Conservation (phyloP, 2,797 vertebrate genomes). For the Centroberyx gerrardi region DNA sequence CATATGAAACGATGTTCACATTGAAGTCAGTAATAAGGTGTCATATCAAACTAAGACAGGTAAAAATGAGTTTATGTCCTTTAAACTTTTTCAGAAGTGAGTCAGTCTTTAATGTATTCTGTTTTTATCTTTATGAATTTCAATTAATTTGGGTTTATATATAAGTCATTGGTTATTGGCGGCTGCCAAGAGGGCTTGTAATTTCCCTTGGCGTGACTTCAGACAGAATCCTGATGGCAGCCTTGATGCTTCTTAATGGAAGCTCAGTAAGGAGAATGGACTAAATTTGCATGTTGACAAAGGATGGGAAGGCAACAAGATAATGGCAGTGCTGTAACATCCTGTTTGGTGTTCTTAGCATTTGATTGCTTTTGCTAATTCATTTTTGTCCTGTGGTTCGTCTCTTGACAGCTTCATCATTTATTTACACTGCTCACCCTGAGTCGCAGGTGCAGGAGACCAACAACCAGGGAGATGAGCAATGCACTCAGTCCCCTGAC, state of each 20-base stretch:
- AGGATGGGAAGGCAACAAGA: slow-evolving; percentile 52
- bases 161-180: slow-evolving; percentile 71
- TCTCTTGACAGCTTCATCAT: slow-evolving; percentile 75
- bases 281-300: slow-evolving; percentile 71
- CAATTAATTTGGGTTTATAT: slow-evolving; percentile 69
- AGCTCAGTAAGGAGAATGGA: slow-evolving; percentile 59
- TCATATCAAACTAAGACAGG: slow-evolving; percentile 45
- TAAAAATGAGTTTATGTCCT: slow-evolving; percentile 61
- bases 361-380: slow-evolving; percentile 75
- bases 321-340: slow-evolving; percentile 50
- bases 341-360: slow-evolving; percentile 54
- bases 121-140: slow-evolving; percentile 66
- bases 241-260: slow-evolving; percentile 66
- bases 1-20: slow-evolving; percentile 39
- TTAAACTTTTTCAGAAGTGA: slow-evolving; percentile 56
- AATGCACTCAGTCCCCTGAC: slow-evolving; percentile 24
- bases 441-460: slow-evolving; percentile 60
- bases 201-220: slow-evolving; percentile 74
- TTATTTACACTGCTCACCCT: slow-evolving; percentile 69
- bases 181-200: slow-evolving; percentile 63
- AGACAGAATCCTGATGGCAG: slow-evolving; percentile 67
- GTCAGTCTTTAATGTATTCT: slow-evolving; percentile 62
- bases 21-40: slow-evolving; percentile 42
- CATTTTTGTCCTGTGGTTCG: slow-evolving; percentile 64
- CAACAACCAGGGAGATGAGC: slow-evolving; percentile 42